A percentile compares a stretch with the other conserved stretches of the same genome.
Evolutionary conservation across 2,888 invertebrate species (phyloP).

Genomic region (Ferrisia virgata): DNA sequence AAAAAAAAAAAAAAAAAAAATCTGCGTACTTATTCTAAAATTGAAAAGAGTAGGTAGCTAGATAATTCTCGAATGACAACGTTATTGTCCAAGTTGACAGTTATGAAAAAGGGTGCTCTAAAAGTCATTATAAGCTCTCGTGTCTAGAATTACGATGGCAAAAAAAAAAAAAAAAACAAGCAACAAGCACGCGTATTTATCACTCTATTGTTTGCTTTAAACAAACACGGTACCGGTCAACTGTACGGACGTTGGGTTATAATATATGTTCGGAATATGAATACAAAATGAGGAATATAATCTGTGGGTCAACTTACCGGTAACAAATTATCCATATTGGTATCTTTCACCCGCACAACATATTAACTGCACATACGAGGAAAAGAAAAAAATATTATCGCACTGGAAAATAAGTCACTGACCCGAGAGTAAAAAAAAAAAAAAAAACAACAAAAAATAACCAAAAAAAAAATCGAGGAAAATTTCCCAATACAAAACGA

Average conservation of each 20-base stretch:
- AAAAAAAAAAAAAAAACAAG: neutral
- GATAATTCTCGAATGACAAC: neutral
- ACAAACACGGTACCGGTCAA: neutral
- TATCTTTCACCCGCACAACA: neutral
- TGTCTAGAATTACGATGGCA: neutral
- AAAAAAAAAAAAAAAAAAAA: too few species aligned
- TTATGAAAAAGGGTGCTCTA: neutral
- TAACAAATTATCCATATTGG: conserved; percentile 19
- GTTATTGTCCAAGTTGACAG: neutral
- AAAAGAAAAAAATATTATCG: neutral
- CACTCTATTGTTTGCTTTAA: neutral
- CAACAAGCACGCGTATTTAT: neutral
- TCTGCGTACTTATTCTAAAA: neutral
- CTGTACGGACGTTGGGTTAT: too few species aligned
- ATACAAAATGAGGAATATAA: neutral
- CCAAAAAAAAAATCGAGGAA: too few species aligned
- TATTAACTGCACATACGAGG: neutral
- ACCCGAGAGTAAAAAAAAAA: too few species aligned
- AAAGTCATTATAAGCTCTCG: neutral
- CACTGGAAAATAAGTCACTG: neutral
- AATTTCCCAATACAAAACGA: neutral
- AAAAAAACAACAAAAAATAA: too few species aligned
- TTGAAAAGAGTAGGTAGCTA: neutral
- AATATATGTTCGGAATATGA: neutral
- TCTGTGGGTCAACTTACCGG: neutral